These are phyloP conservation scores for Aurelia coerulea DNA, from an alignment of 30 jellyfish, hydroid and myxozoan genomes.

Conservation along the genomic window DNA sequence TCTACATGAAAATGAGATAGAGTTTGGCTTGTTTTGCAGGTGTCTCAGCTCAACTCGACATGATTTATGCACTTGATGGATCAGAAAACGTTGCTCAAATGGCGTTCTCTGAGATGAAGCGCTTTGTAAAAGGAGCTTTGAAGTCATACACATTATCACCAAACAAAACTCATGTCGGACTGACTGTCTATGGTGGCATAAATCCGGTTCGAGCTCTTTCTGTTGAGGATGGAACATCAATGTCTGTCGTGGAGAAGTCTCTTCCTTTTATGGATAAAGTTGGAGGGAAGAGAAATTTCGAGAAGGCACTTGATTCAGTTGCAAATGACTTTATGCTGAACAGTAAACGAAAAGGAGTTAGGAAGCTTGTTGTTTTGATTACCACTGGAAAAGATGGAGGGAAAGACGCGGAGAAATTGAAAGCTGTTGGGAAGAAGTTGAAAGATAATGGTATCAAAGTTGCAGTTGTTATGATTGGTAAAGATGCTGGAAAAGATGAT, in stretches of 20 bases:
- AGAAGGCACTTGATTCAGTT: neutral
- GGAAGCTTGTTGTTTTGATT: constrained; percentile 46
- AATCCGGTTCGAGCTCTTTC: neutral
- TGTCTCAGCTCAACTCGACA: constrained; percentile 51
- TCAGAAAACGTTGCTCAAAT: constrained; percentile 17
- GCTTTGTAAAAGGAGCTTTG: constrained; percentile 34
- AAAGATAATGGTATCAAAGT: constrained; percentile 64
- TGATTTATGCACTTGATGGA: constrained; percentile 75
- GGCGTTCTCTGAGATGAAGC: constrained; percentile 41
- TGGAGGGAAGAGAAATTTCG: constrained; percentile 5
- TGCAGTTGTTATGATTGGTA: constrained; percentile 56
- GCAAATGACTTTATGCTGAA: neutral
- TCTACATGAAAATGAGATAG: too few species aligned
- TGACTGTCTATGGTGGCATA: constrained; percentile 39
- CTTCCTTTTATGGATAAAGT: neutral
- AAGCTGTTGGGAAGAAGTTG: constrained; percentile 22
- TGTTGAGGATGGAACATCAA: neutral
- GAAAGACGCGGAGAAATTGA: constrained; percentile 8
- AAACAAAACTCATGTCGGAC: constrained; percentile 46
- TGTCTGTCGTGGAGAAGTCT: neutral
- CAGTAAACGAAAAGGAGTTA: neutral
- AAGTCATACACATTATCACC: constrained; percentile 46
- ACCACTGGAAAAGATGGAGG: constrained; percentile 30
- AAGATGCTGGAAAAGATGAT: neutral
- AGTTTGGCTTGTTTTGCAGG: constrained; percentile 17